phyloP scores from a whole-genome alignment of 1,140 invertebrate genomes.

The Megathymus violae region DNA sequence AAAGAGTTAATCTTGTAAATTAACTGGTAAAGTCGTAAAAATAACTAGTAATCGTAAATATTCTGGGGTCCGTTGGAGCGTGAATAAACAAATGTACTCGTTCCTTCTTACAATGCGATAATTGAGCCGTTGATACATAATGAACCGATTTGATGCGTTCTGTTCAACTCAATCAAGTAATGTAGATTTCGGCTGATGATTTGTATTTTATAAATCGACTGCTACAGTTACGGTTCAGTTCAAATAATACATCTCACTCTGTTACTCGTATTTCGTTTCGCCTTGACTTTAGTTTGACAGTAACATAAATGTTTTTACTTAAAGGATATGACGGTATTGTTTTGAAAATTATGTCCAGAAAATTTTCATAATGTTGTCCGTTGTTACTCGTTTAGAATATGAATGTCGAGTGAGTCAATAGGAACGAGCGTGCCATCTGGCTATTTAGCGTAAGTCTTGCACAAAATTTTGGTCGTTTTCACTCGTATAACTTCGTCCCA shows the following conservation, averaged over 20 bases:
- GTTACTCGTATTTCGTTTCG: not conserved
- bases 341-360: not conserved
- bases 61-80: slow-evolving; percentile 53
- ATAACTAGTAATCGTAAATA: slow-evolving; percentile 1
- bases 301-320: not conserved
- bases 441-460: not conserved
- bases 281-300: not conserved
- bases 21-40: slow-evolving; percentile 7
- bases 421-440: not conserved
- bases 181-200: not conserved
- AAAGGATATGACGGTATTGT: not conserved
- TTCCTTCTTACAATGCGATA: slow-evolving; percentile 48
- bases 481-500: not conserved
- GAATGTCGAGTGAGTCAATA: not conserved
- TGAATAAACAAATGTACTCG: slow-evolving; percentile 49
- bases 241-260: not conserved
- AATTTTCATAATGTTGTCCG: not conserved
- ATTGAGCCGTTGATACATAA: slow-evolving; percentile 64
- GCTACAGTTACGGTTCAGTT: not conserved
- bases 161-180: slow-evolving; percentile 7
- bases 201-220: not conserved
- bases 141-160: slow-evolving; percentile 37
- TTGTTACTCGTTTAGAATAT: not conserved
- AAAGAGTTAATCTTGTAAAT: slow-evolving; percentile 37
- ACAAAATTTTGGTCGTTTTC: not conserved